Evolutionary conservation across 1,140 invertebrate genomes (phyloP).

Genomic region (Drosophila arawakana): DNA sequence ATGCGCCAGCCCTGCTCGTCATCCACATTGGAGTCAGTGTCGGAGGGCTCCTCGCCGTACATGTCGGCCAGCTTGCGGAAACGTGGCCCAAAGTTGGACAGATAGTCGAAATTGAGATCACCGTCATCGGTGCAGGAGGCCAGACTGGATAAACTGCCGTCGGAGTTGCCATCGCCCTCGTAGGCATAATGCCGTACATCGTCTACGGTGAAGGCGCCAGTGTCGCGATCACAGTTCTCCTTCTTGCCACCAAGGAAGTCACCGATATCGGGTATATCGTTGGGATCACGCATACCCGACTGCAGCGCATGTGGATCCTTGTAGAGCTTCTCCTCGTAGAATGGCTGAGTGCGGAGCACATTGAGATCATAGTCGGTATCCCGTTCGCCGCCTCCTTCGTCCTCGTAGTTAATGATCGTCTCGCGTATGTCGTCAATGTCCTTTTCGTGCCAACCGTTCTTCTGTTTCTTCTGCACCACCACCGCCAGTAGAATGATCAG

Average conservation of each 20-base stretch:
- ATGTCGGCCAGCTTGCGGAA: slow-evolving; percentile 98
- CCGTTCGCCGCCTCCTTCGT: slow-evolving; percentile 98
- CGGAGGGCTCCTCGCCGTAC: slow-evolving; percentile 96
- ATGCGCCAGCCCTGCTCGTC: slow-evolving; percentile 84
- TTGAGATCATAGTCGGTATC: slow-evolving; percentile 97
- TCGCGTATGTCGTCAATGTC: slow-evolving; percentile 98
- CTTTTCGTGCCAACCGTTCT: slow-evolving; percentile 94
- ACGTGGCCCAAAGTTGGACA: slow-evolving; percentile 97
- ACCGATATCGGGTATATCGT: slow-evolving; percentile 92
- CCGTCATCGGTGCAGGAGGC: slow-evolving; percentile 97
- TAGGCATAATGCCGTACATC: slow-evolving; percentile 98
- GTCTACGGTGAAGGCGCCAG: slow-evolving; percentile 95
- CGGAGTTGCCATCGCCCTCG: slow-evolving; percentile 97
- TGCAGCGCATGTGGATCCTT: slow-evolving; percentile 77
- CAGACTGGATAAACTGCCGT: slow-evolving; percentile 96
- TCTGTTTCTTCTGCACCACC: slow-evolving; percentile 92
- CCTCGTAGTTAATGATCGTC: slow-evolving; percentile 98
- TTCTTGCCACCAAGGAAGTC: slow-evolving; percentile 96
- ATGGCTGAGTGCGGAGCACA: slow-evolving; percentile 88
- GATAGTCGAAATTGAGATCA: slow-evolving; percentile 98
- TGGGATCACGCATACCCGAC: slow-evolving; percentile 66
- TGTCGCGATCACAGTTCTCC: slow-evolving; percentile 94
- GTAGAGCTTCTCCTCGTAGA: slow-evolving; percentile 83
- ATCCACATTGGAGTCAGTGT: slow-evolving; percentile 85
- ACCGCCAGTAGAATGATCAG: slow-evolving; percentile 93